These are phyloP conservation scores for Hippocampus zosterae DNA, from an alignment of 2,113 vertebrate genomes.

Conservation along the genomic window DNA sequence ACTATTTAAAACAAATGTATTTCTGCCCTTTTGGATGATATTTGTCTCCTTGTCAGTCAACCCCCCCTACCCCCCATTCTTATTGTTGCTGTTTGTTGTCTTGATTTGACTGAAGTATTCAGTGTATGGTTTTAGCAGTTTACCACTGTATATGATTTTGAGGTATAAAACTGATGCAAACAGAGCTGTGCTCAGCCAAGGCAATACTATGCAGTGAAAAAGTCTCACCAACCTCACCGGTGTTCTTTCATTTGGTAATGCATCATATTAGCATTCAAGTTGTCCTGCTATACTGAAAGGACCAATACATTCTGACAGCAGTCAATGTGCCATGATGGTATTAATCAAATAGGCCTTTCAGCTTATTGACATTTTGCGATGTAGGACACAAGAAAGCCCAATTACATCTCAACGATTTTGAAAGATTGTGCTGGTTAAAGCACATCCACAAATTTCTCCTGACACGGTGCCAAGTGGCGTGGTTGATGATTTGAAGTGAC, in stretches of 20 bases:
- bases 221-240: not conserved
- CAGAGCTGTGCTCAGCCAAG: not conserved
- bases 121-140: not conserved
- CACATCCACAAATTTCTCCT: not conserved
- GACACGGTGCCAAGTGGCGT: not conserved
- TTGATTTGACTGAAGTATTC: not conserved
- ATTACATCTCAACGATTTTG: not conserved
- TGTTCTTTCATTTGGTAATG: constrained; percentile 30
- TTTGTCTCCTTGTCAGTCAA: not conserved
- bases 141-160: not conserved
- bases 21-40: not conserved
- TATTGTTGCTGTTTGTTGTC: not conserved
- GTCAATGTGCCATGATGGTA: constrained; percentile 35
- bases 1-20: not conserved
- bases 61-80: too few relatives aligned
- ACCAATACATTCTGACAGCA: constrained; percentile 37
- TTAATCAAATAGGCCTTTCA: constrained; percentile 9
- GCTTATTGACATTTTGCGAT: constrained; percentile 10
- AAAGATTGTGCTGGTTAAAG: not conserved
- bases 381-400: not conserved
- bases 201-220: not conserved
- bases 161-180: not conserved
- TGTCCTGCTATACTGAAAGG: constrained; percentile 19
- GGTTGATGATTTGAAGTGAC: not conserved
- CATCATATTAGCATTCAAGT: constrained; percentile 34